These are phyloP conservation scores for Charina bottae DNA, from an alignment of 2,113 vertebrate genomes.

Conservation along the genomic window DNA sequence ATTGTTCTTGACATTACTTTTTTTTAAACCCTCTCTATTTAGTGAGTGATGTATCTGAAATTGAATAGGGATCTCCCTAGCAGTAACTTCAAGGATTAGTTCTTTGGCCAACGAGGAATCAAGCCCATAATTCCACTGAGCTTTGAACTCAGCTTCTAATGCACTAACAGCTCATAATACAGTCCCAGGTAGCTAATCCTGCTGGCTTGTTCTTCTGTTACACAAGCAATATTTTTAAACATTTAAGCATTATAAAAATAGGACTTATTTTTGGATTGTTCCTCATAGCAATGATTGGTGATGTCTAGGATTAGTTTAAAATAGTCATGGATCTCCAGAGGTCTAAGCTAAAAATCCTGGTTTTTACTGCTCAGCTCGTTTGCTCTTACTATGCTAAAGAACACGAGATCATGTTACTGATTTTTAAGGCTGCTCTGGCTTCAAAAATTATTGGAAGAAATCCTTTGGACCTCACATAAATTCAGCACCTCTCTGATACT, in stretches of 20 bases:
- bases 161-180: background rate
- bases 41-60: background rate
- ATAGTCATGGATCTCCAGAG: background rate
- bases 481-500: background rate
- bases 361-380: background rate
- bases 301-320: background rate
- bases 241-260: background rate
- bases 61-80: background rate
- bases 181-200: background rate
- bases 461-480: background rate
- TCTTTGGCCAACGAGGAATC: too few species aligned
- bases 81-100: background rate
- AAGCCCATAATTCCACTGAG: background rate
- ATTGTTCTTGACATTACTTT: background rate
- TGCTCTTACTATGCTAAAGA: background rate
- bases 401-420: background rate
- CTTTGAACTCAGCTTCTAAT: background rate
- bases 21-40: background rate
- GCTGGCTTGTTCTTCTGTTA: background rate
- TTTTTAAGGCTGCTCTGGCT: background rate
- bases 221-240: background rate
- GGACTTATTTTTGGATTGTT: background rate
- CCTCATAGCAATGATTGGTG: background rate
- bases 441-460: background rate
- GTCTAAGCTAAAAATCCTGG: background rate